Conservation (phyloP, 2,113 vertebrate species). For the Machaerirhynchus nigripectus region DNA sequence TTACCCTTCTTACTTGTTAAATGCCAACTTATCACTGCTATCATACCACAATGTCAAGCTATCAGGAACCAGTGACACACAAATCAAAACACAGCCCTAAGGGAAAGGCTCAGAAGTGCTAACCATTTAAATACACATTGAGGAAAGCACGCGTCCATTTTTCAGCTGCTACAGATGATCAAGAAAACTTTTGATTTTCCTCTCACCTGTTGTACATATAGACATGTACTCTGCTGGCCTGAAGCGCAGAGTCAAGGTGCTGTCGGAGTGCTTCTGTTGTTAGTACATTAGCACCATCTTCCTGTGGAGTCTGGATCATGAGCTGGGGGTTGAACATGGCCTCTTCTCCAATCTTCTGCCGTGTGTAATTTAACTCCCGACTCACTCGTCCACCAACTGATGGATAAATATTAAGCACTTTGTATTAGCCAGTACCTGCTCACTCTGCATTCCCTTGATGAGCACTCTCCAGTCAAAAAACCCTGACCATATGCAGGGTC, state of each 20-base stretch:
- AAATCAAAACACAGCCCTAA: not conserved
- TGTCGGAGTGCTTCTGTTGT: conserved; percentile 91
- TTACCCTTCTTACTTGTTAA: not conserved
- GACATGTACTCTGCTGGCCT: conserved; percentile 94
- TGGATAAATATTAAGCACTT: conserved; percentile 48
- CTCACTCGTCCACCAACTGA: conserved; percentile 97
- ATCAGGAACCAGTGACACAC: not conserved
- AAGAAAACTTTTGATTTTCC: not conserved
- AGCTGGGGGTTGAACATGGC: conserved; percentile 98
- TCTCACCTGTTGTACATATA: conserved; percentile 95
- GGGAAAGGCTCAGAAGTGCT: not conserved
- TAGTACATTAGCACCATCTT: conserved; percentile 90
- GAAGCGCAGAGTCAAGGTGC: conserved; percentile 92
- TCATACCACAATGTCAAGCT: not conserved
- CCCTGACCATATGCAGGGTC: too few relatives aligned
- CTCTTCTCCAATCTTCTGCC: conserved; percentile 98
- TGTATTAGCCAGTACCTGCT: conserved; percentile 36
- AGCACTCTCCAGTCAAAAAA: not conserved
- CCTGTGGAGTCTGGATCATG: conserved; percentile 96
- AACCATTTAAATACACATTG: not conserved
- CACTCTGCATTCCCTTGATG: not conserved
- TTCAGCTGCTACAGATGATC: not conserved
- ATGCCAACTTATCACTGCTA: not conserved
- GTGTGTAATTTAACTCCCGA: conserved; percentile 94
- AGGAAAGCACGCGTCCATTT: fast-evolving